Evolutionary conservation across 2,797 vertebrate species (phyloP).

Genomic region (Siniperca scherzeri): DNA sequence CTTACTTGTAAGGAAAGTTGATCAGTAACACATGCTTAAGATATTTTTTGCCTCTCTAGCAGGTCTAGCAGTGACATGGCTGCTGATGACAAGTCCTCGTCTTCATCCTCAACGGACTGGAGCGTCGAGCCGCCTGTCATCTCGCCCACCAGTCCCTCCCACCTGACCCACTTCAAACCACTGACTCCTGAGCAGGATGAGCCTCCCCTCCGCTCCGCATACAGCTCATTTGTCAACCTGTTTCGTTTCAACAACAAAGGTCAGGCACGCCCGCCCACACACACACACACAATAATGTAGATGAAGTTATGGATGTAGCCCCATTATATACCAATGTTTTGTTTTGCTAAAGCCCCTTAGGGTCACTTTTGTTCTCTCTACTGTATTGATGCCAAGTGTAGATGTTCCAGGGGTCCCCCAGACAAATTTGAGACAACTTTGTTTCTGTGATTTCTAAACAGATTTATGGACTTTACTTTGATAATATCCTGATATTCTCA

Average conservation of each 20-base stretch:
- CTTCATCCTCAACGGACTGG: conserved; percentile 89
- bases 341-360: neutral
- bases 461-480: too few species aligned
- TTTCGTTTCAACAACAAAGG: conserved; percentile 98
- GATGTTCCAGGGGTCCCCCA: neutral
- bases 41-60: conserved; percentile 5
- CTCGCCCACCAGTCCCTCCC: conserved; percentile 92
- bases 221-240: conserved; percentile 98
- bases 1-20: too few species aligned
- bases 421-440: too few species aligned
- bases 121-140: conserved; percentile 86
- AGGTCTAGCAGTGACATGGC: conserved; percentile 92
- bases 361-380: neutral
- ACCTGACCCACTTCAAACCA: conserved; percentile 98
- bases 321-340: neutral
- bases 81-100: conserved; percentile 92
- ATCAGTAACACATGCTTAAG: neutral
- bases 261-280: conserved; percentile 59
- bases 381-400: neutral
- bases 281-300: neutral
- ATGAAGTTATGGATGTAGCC: neutral
- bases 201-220: conserved; percentile 96
- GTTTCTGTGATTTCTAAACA: neutral
- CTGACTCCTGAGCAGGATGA: conserved; percentile 98
- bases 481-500: too few species aligned